Conservation (phyloP, 2,888 invertebrate species). For the Amorpha juglandis region DNA sequence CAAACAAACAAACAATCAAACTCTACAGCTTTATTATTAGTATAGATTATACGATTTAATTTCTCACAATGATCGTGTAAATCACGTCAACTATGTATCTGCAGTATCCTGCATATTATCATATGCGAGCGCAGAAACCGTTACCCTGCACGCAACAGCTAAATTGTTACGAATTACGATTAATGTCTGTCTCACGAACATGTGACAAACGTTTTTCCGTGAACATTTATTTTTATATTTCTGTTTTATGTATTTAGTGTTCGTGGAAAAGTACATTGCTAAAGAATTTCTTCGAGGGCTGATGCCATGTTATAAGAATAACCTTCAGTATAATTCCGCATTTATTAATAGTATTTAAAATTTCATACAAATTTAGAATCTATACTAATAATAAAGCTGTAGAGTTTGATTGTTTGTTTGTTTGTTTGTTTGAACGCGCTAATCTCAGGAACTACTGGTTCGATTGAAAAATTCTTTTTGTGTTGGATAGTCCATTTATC, state of each 20-base stretch:
- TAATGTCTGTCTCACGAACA: conserved; percentile 5
- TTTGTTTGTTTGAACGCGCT: no score
- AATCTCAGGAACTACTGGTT: no score
- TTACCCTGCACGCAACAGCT: conserved; percentile 2
- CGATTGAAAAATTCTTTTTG: no score
- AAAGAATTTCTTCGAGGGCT: not conserved
- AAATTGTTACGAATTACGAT: not conserved
- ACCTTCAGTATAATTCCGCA: not conserved
- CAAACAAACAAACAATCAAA: no score
- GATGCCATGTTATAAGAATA: not conserved
- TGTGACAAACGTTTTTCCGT: conserved; percentile 6
- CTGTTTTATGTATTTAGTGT: not conserved
- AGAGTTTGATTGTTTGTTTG: no score
- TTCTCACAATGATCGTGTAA: conserved; percentile 2
- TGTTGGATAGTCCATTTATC: no score
- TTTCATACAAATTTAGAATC: no score
- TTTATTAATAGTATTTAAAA: not conserved
- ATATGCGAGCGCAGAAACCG: conserved; percentile 4
- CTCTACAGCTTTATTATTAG: no score
- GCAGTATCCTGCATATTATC: no score
- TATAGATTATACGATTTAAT: conserved; percentile 20
- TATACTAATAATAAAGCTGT: no score
- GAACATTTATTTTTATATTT: not conserved
- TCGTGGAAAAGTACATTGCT: not conserved
- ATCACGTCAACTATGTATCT: not conserved